Evolutionary conservation across 1,140 invertebrate species (phyloP).

Genomic region (Agraylea sexmaculata): DNA sequence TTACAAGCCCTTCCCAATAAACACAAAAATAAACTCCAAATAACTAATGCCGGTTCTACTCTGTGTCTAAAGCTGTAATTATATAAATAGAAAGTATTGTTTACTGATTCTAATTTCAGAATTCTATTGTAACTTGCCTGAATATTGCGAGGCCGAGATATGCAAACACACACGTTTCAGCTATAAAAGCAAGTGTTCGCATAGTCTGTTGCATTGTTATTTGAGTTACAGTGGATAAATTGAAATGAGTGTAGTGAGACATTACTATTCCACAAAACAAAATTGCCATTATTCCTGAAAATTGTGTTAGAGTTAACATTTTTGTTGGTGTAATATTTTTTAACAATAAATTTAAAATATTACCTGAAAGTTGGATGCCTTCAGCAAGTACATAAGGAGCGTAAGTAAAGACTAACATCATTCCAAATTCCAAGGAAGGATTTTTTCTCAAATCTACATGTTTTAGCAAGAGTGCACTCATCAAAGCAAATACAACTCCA

Average conservation of each 20-base stretch:
- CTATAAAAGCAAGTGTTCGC: constrained; percentile 93
- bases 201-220: constrained; percentile 99
- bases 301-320: constrained; percentile 16
- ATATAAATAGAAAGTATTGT: too few species aligned
- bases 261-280: constrained; percentile 98
- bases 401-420: constrained; percentile 98
- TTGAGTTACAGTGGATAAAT: constrained; percentile 95
- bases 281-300: constrained; percentile 96
- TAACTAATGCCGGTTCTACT: constrained; percentile 69
- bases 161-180: constrained; percentile 98
- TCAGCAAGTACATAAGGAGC: constrained; percentile 96
- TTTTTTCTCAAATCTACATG: constrained; percentile 94
- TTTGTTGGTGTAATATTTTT: constrained; percentile 1
- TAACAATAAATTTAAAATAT: constrained; percentile 16
- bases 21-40: constrained; percentile 90
- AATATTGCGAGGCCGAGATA: constrained; percentile 96
- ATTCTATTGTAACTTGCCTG: constrained; percentile 28
- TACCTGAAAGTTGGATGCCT: constrained; percentile 89
- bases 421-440: constrained; percentile 94
- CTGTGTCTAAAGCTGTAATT: constrained; percentile 71
- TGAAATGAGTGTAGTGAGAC: constrained; percentile 99
- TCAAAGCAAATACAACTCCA: constrained; percentile 88
- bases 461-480: constrained; percentile 89
- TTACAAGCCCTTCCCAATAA: constrained; percentile 89
- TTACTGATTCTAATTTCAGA: not conserved